These are phyloP conservation scores for Rhyacophila evoluta DNA, from an alignment of 2,888 invertebrate species.

Conservation along the genomic window DNA sequence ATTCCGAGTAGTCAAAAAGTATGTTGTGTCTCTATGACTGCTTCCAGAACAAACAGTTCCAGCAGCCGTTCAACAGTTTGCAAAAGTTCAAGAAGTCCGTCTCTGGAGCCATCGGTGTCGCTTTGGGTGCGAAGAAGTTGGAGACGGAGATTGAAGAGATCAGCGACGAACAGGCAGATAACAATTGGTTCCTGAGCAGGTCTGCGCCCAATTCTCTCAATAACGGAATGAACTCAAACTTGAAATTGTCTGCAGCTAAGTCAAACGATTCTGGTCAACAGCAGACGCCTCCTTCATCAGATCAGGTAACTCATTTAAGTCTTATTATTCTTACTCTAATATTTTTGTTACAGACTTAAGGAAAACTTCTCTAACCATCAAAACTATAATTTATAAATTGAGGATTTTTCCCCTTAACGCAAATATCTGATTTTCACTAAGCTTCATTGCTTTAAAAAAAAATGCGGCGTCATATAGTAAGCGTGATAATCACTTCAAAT, in stretches of 20 bases:
- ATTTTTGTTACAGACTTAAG: too few species aligned
- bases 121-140: constrained; percentile 67
- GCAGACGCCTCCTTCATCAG: constrained; percentile 60
- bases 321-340: not conserved
- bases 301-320: constrained; percentile 60
- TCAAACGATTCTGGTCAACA: constrained; percentile 65
- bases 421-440: too few species aligned
- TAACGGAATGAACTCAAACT: constrained; percentile 67
- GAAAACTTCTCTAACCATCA: too few species aligned
- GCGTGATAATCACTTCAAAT: too few species aligned
- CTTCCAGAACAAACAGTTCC: constrained; percentile 68
- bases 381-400: too few species aligned
- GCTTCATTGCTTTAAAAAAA: too few species aligned
- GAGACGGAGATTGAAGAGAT: constrained; percentile 66
- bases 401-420: too few species aligned
- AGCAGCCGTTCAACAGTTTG: constrained; percentile 74
- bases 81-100: constrained; percentile 80
- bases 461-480: too few species aligned
- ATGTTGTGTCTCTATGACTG: constrained; percentile 70
- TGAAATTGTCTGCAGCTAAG: constrained; percentile 59
- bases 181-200: constrained; percentile 86
- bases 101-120: constrained; percentile 72
- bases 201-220: constrained; percentile 84
- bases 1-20: constrained; percentile 65
- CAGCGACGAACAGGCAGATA: constrained; percentile 64